These are phyloP conservation scores for Papilio helenus DNA, from an alignment of 1,140 invertebrate species.

Conservation along the genomic window DNA sequence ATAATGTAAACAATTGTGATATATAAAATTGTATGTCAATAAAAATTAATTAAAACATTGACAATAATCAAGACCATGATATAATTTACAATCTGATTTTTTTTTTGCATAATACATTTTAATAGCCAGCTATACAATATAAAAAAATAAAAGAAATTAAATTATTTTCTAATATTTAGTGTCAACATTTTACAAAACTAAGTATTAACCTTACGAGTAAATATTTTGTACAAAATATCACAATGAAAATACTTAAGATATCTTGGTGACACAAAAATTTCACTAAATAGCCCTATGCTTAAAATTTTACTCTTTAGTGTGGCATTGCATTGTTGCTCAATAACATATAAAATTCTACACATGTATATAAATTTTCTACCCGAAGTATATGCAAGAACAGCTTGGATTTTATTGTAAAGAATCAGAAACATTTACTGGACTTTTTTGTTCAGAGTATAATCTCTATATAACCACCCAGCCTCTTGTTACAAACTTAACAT, in stretches of 20 bases:
- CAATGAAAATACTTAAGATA: slow-evolving; percentile 63
- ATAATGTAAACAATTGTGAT: not conserved
- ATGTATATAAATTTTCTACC: not conserved
- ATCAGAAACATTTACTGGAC: slow-evolving; percentile 32
- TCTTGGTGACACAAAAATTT: slow-evolving; percentile 35
- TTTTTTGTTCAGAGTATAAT: slow-evolving; percentile 54
- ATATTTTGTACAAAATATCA: slow-evolving; percentile 79
- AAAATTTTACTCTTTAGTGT: slow-evolving; percentile 11
- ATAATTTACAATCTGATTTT: slow-evolving; percentile 10
- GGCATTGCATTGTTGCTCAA: slow-evolving; percentile 18
- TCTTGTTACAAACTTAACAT: slow-evolving; percentile 60
- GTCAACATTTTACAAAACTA: slow-evolving; percentile 51
- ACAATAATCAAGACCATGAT: not conserved
- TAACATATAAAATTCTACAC: not conserved
- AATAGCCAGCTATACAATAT: slow-evolving; percentile 29
- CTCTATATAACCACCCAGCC: slow-evolving; percentile 49
- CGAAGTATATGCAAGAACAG: slow-evolving; percentile 75
- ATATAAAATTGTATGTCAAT: slow-evolving; percentile 12
- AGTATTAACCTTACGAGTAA: slow-evolving; percentile 65
- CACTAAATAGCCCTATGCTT: slow-evolving; percentile 1
- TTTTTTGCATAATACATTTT: not conserved
- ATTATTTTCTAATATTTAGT: slow-evolving; percentile 38
- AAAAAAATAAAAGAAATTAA: slow-evolving; percentile 33
- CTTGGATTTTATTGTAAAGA: slow-evolving; percentile 30
- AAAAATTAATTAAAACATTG: slow-evolving; percentile 3